Evolutionary conservation across 1,140 invertebrate genomes (phyloP), one percentile per base, ranked within the genome.

Genomic region (Drosophila sp.): DNA sequence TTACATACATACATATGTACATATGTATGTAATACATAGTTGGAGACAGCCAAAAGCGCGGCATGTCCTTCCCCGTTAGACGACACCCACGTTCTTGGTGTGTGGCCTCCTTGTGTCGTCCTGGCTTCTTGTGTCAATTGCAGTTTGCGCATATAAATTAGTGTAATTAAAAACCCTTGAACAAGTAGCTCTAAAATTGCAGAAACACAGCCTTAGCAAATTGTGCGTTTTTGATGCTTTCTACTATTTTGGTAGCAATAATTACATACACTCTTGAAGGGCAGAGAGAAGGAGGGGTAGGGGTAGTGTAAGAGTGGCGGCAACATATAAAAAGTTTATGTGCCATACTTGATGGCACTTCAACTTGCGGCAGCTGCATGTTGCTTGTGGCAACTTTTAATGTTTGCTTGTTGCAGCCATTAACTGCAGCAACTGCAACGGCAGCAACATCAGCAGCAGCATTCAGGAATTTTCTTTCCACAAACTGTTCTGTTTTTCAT

Each of bases 341-440:
- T 50, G 44, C 23, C 44, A 50, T 50, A 50, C 44, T 50, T 50
- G 44, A 50, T 27, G 44, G 44, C 44, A 50, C 44, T 50, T 50
- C 44, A 50, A 50, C 44, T 50, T 50, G 44, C 44, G 44, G 44
- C 44, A 50, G 44, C 44, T 50, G 44, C 44, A 50, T 50, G 44
- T 50, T 50, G 44, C 44, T 23, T 50, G 44, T 50, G 44, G 44
- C 44, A 50, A 50, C 23, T 50, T 50, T 50, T 50, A 50, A 50
- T 50, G 44, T 50, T 50, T 50, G 44, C 44, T 50, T 50, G 44
- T 50, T 50, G 44, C 44, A 50, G 44, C 44, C 44, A 50, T 50
- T 50, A 50, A 50, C 44, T 50, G 44, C 44, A 50, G 44, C 44
- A 50, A 50, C 44, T 44, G 41, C 41, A 44, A 44, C 41, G 4